Base-by-base conservation (phyloP, 2,113 vertebrate genomes). In the Cynopterus brachyotis region DNA sequence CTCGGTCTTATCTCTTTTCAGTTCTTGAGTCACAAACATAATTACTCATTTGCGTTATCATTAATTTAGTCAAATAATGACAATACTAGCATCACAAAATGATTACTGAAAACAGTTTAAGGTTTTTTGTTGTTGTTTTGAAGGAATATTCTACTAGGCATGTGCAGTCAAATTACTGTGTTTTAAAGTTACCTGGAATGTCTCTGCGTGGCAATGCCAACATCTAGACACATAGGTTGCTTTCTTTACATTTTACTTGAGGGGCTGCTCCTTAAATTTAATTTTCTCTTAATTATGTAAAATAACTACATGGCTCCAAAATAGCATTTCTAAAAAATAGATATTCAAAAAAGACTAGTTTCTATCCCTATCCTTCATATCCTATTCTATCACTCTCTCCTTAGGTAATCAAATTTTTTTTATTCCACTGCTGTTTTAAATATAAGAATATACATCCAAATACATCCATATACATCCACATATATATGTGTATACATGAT, bases 271-370 rank as follows among this genome's bases (percentile, higher is more conserved):
- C 73, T 94, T 94, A 88, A 92, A 73, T 80, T 85, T 47, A 66
- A 84, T 62, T 87, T 90, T 87, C 11, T 45, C 66, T 97, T 81
- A 91, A 57, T 70, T 89, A 92, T 40, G 45, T 45, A 91, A 97
- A 79, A 75, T 75, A 94, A 26, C 75, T 89, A 85, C 15, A 94
- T 57, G 57, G 17, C 32, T 94, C 59, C 37, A 90, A 92, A 90
- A 70, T 47, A 59, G 16, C 15, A 91, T 55, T 7, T 94, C 12
- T 86, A 86, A 82, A 60, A 60, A 69, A 45, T 11, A 86, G 35
- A 84, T 35, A 67, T 45, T 50, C n/a, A 59, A 42, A 87, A 55
- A 72, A 50, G 55, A 59, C 82, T 73, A 72, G 24, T 37, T 83
- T 91, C 32, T 64, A 22, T 45, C 40, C 22, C 70, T 66, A 53